Percentiles rank a stretch among this genome's conserved stretches.
phyloP scores from a whole-genome alignment of 1,140 invertebrate genomes.

The Tetraneura akinire region DNA sequence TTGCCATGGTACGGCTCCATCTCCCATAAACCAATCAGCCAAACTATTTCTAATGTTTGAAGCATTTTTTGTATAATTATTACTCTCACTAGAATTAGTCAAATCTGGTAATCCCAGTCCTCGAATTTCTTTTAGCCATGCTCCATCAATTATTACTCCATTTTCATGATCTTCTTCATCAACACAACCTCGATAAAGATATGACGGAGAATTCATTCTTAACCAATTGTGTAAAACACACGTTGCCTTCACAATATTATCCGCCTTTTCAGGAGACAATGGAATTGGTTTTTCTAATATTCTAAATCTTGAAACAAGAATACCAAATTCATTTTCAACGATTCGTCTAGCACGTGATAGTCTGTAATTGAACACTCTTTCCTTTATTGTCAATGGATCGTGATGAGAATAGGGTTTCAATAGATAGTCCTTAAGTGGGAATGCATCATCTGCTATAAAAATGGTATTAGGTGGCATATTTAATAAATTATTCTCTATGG shows the following conservation, averaged over 20 bases:
- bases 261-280: constrained; percentile 11
- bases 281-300: constrained; percentile 58
- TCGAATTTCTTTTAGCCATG: constrained; percentile 18
- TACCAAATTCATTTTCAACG: constrained; percentile 60
- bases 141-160: constrained; percentile 9
- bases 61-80: constrained; percentile 27
- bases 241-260: not conserved
- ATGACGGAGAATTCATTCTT: not conserved
- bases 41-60: constrained; percentile 21
- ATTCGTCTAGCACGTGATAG: constrained; percentile 56
- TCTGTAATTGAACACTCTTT: constrained; percentile 59
- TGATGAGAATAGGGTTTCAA: constrained; percentile 39
- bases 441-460: constrained; percentile 51
- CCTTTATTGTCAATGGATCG: constrained; percentile 48
- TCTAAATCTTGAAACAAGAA: constrained; percentile 59
- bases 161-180: constrained; percentile 19
- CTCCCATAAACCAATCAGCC: constrained; percentile 22
- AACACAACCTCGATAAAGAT: constrained; percentile 11
- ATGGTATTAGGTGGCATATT: constrained; percentile 44
- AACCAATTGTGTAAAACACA: constrained; percentile 17
- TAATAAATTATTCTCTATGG: constrained; percentile 52
- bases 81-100: constrained; percentile 10
- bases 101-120: constrained; percentile 22
- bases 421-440: constrained; percentile 45
- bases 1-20: constrained; percentile 20